Evolutionary conservation across 2,797 vertebrate genomes (phyloP).

Genomic region (Channallabes apus): DNA sequence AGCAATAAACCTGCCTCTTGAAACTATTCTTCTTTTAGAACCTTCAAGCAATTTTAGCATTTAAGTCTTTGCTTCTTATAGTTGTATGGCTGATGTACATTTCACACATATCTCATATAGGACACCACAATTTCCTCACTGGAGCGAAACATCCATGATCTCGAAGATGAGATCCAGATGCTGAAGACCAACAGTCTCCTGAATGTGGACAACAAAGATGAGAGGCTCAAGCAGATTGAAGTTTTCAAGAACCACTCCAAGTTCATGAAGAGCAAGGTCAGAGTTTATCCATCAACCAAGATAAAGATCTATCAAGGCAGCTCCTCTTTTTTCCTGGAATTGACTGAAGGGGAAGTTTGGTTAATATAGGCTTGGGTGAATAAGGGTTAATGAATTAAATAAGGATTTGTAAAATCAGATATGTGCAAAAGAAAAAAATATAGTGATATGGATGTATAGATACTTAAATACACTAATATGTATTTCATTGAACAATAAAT

Average conservation of each 20-base stretch:
- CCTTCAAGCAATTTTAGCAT: slow-evolving; percentile 7
- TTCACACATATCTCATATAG: slow-evolving; percentile 68
- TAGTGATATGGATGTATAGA: neutral
- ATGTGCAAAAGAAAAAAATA: slow-evolving; percentile 1
- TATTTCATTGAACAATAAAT: neutral
- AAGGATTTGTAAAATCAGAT: neutral
- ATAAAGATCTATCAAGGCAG: neutral
- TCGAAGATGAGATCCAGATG: slow-evolving; percentile 99
- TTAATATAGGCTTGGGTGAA: neutral
- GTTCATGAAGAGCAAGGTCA: slow-evolving; percentile 98
- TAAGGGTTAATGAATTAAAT: neutral
- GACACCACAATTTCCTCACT: slow-evolving; percentile 98
- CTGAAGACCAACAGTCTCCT: slow-evolving; percentile 92
- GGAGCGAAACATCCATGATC: slow-evolving; percentile 96
- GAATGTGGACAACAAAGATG: slow-evolving; percentile 85
- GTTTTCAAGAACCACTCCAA: slow-evolving; percentile 98
- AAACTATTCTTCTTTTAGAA: neutral
- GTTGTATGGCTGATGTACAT: slow-evolving; percentile 11
- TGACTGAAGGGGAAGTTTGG: neutral
- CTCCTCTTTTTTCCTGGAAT: neutral
- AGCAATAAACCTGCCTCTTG: neutral
- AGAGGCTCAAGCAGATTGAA: slow-evolving; percentile 93
- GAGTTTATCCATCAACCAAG: slow-evolving; percentile 38
- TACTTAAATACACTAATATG: neutral
- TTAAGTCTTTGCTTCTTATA: neutral